A percentile compares a stretch with the other conserved stretches of the same genome.
These are phyloP conservation scores for Melieria picta DNA, from an alignment of 2,888 invertebrate species.

Conservation along the genomic window DNA sequence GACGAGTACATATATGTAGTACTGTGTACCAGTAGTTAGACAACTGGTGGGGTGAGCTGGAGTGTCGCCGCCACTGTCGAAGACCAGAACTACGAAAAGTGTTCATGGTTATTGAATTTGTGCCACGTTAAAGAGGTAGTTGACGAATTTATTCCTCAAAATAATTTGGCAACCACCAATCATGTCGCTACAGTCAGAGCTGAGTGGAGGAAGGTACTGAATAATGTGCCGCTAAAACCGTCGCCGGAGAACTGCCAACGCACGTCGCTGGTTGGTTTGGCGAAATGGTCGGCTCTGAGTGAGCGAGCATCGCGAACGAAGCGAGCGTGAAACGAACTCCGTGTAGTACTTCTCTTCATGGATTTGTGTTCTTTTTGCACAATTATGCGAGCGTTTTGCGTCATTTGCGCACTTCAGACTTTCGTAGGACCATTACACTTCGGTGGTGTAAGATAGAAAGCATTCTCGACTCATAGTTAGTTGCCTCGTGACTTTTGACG, in stretches of 20 bases:
- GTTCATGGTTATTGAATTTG: too few relatives aligned
- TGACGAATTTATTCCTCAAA: not conserved
- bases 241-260: not conserved
- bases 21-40: too few relatives aligned
- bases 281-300: not conserved
- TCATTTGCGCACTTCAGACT: conserved; percentile 34
- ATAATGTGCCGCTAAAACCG: not conserved
- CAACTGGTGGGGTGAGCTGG: too few relatives aligned
- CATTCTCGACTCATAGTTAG: conserved; percentile 52
- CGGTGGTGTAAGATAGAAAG: conserved; percentile 54
- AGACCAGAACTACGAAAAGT: too few relatives aligned
- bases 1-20: too few relatives aligned
- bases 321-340: not conserved
- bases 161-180: conserved; percentile 40
- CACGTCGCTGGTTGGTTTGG: not conserved
- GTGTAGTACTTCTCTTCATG: not conserved
- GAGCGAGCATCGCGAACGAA: too few relatives aligned
- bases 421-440: conserved; percentile 25
- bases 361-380: conserved; percentile 18
- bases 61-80: too few relatives aligned
- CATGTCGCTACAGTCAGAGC: conserved; percentile 35
- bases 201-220: conserved; percentile 15
- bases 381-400: conserved; percentile 24
- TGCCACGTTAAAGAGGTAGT: too few relatives aligned
- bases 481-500: conserved; percentile 52